Conservation (phyloP, 2,113 vertebrate genomes). For the Syrmaticus mikado region DNA sequence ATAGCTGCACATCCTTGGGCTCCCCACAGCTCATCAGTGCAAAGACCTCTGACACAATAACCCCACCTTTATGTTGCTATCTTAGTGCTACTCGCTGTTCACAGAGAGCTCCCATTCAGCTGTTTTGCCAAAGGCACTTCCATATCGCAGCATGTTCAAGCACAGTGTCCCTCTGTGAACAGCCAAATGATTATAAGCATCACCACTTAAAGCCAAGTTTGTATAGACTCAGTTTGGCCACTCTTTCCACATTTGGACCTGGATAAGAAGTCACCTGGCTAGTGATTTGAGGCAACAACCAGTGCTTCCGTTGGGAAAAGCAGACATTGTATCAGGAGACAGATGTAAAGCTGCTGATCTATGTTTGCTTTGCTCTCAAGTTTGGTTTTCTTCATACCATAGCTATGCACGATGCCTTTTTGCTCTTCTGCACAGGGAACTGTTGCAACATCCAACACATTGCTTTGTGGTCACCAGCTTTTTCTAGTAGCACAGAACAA, state of each 20-base stretch:
- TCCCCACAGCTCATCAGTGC: not conserved
- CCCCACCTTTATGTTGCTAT: not conserved
- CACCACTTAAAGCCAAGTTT: not conserved
- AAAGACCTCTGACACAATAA: not conserved
- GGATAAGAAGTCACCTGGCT: not conserved
- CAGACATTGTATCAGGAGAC: not conserved
- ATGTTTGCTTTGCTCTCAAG: not conserved
- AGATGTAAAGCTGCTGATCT: not conserved
- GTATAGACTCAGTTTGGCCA: not conserved
- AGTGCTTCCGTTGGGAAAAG: not conserved
- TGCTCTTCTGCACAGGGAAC: not conserved
- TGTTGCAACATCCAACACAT: not conserved
- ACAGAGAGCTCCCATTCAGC: not conserved
- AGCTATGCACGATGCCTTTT: not conserved
- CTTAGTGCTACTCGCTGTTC: not conserved
- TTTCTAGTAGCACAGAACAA: not conserved
- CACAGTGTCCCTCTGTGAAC: not conserved
- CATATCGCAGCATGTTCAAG: not conserved
- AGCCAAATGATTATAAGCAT: not conserved
- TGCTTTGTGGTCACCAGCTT: not conserved
- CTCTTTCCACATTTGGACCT: not conserved
- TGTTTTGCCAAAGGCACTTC: not conserved
- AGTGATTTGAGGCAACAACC: not conserved
- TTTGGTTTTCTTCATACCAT: not conserved
- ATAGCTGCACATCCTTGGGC: not conserved